These are phyloP conservation scores for Solea senegalensis DNA, from an alignment of 2,113 vertebrate species.

Conservation along the genomic window DNA sequence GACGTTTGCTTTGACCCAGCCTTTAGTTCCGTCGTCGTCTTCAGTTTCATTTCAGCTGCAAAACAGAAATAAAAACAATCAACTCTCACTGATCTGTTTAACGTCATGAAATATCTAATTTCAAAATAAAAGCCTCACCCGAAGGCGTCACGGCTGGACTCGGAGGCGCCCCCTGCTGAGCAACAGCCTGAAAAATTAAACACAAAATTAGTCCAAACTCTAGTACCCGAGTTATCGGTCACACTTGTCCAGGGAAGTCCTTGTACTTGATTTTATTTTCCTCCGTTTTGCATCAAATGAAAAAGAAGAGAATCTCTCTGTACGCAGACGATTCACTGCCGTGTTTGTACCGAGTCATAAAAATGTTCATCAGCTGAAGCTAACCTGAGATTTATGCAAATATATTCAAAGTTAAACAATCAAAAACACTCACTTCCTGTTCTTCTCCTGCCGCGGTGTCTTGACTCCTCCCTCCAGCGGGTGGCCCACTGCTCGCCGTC, in stretches of 20 bases:
- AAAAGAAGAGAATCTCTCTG: too few species aligned
- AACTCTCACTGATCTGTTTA: not conserved
- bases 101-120: not conserved
- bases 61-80: too few species aligned
- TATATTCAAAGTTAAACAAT: too few species aligned
- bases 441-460: not conserved
- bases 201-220: not conserved
- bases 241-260: too few species aligned
- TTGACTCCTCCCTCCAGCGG: not conserved
- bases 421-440: conserved; percentile 10
- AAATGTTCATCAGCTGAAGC: too few species aligned
- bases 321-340: too few species aligned
- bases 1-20: not conserved
- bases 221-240: too few species aligned
- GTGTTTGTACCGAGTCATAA: too few species aligned
- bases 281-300: too few species aligned
- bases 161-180: not conserved
- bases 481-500: fast-evolving
- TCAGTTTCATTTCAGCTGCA: conserved; percentile 19
- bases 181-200: conserved; percentile 1
- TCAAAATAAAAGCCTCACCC: not conserved
- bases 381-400: too few species aligned
- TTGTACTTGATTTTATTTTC: too few species aligned
- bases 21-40: conserved; percentile 48
- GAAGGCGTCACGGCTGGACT: not conserved